Conservation (phyloP, 2,797 vertebrate species). For the Botia kubotai region DNA sequence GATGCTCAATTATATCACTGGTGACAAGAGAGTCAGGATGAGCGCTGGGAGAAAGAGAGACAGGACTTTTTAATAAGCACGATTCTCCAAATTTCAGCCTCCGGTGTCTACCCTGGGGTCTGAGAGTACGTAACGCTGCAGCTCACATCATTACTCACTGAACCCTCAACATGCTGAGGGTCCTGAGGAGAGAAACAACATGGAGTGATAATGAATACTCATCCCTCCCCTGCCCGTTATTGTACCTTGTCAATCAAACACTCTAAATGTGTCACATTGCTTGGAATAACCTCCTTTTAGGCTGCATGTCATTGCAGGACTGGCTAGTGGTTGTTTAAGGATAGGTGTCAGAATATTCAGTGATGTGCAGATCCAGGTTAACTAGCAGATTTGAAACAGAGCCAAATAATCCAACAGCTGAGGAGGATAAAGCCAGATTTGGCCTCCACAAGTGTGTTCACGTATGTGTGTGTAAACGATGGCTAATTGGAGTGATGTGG, state of each 20-base stretch:
- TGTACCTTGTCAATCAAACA: background rate
- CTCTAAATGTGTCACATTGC: background rate
- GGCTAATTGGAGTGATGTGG: slow-evolving; percentile 66
- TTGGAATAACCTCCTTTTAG: slow-evolving; percentile 32
- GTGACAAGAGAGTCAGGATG: slow-evolving; percentile 12
- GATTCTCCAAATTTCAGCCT: slow-evolving; percentile 9
- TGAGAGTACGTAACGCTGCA: background rate
- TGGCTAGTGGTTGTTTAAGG: slow-evolving; percentile 13
- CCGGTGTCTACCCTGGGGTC: background rate
- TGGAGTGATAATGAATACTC: slow-evolving; percentile 31
- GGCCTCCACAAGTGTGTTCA: slow-evolving; percentile 46
- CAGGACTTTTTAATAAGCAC: slow-evolving; percentile 26
- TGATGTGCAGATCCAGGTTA: slow-evolving; percentile 1
- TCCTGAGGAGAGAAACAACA: slow-evolving; percentile 18
- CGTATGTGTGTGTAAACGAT: background rate
- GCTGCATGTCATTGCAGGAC: background rate
- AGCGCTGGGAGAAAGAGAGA: slow-evolving; percentile 15
- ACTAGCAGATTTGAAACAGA: slow-evolving; percentile 9
- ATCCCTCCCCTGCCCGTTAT: slow-evolving; percentile 13
- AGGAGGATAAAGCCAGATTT: background rate
- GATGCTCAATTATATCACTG: slow-evolving; percentile 4
- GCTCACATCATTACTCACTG: slow-evolving; percentile 38
- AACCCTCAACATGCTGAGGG: background rate
- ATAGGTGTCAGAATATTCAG: slow-evolving; percentile 14
- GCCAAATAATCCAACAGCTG: background rate